phyloP scores from a whole-genome alignment of 2,888 invertebrate genomes.

The Odontocerum albicorne region DNA sequence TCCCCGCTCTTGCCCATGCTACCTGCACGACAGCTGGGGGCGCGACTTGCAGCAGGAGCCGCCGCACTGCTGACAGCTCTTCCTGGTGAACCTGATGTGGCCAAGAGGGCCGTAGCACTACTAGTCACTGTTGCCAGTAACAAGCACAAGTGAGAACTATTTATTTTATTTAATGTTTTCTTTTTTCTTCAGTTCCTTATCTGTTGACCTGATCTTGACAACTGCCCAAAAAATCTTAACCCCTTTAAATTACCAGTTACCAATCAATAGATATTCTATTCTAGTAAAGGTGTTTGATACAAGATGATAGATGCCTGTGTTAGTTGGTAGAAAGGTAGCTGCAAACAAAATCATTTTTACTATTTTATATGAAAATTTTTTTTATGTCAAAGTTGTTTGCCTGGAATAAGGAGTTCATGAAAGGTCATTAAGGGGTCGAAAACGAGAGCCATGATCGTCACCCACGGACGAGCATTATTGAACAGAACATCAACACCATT shows the following conservation, averaged over 20 bases:
- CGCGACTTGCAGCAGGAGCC: constrained; percentile 22
- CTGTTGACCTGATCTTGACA: background rate
- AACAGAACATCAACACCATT: no score
- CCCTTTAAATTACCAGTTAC: background rate
- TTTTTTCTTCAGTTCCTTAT: background rate
- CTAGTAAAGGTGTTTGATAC: no score
- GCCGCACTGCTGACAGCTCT: constrained; percentile 26
- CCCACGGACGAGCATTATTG: no score
- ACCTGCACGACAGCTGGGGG: constrained; percentile 1
- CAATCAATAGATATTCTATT: no score
- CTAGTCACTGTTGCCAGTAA: constrained; percentile 27
- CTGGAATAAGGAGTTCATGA: no score
- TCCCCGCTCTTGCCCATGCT: background rate
- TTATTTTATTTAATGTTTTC: background rate
- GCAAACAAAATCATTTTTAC: no score
- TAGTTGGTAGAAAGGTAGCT: no score
- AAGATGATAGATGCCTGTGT: no score
- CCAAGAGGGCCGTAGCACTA: constrained; percentile 25
- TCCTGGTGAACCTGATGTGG: constrained; percentile 29
- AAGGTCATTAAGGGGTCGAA: no score
- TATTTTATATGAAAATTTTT: no score
- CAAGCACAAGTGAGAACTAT: constrained; percentile 20
- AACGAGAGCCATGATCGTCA: no score
- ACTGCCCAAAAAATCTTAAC: background rate
- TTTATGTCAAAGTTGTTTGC: no score